phyloP scores from a whole-genome alignment of 2,797 vertebrate species.

The Dendrocincla tyrannina region DNA sequence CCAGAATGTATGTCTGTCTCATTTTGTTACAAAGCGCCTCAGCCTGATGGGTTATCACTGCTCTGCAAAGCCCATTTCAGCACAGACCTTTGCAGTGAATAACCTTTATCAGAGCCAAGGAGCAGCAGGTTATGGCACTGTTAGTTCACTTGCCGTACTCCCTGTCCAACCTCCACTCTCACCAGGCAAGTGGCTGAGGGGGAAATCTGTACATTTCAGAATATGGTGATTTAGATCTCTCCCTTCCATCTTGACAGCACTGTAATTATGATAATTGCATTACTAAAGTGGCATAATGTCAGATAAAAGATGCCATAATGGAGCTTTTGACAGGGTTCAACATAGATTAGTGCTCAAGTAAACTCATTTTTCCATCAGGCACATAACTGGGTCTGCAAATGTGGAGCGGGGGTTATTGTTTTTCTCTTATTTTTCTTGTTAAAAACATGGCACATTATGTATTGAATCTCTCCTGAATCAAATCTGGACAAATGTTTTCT shows the following conservation, averaged over 20 bases:
- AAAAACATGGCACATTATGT: background rate
- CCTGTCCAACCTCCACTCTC: background rate
- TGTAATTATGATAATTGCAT: constrained; percentile 58
- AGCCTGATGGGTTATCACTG: background rate
- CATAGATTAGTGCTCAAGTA: constrained; percentile 10
- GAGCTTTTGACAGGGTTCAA: constrained; percentile 35
- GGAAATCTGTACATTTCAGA: background rate
- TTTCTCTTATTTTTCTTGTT: background rate
- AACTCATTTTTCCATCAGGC: constrained; percentile 9
- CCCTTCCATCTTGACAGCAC: background rate
- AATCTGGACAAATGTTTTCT: background rate
- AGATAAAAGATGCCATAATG: constrained; percentile 40
- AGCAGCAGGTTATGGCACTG: background rate
- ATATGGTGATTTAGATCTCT: background rate
- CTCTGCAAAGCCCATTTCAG: background rate
- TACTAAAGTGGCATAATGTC: constrained; percentile 55
- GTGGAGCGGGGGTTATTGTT: background rate
- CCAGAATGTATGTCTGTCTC: background rate
- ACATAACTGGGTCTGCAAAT: background rate
- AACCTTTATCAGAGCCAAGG: background rate
- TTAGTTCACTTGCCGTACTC: background rate
- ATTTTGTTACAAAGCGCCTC: background rate
- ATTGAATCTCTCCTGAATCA: background rate
- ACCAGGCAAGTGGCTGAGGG: background rate
- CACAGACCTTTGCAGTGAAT: background rate